Percentiles rank a stretch among this genome's conserved stretches.
Conservation (phyloP, 2,888 invertebrate species). For the Ernsta delagoae region DNA sequence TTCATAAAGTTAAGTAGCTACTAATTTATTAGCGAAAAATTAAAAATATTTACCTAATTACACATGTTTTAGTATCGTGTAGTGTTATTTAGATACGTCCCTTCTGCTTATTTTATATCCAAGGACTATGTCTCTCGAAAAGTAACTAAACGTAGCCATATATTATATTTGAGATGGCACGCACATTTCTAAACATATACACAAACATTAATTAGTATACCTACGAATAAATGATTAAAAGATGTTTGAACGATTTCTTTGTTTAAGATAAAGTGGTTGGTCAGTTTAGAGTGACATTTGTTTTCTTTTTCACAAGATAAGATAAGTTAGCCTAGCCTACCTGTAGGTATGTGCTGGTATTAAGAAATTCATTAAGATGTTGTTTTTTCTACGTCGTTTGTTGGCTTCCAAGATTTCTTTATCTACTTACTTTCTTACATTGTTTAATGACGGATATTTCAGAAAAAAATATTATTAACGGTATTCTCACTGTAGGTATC, state of each 20-base stretch:
- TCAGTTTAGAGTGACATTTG: conserved; percentile 22
- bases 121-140: background rate
- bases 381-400: background rate
- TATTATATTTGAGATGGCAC: background rate
- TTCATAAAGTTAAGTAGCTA: too few species aligned
- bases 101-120: background rate
- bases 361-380: background rate
- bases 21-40: too few species aligned
- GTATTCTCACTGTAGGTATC: too few species aligned
- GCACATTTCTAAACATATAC: background rate
- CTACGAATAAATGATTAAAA: background rate
- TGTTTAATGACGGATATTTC: too few species aligned
- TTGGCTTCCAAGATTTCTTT: background rate
- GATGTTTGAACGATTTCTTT: background rate
- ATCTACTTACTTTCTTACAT: too few species aligned
- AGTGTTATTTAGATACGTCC: background rate
- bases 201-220: too few species aligned
- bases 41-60: background rate
- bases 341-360: background rate
- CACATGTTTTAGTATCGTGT: too few species aligned
- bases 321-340: conserved; percentile 6
- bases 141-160: background rate
- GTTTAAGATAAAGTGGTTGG: conserved; percentile 16
- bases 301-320: background rate
- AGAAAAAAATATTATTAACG: too few species aligned